Evolutionary conservation across 2,113 vertebrate genomes (phyloP), one percentile per base, ranked within the genome.

Genomic region (Coracopsis vasa): DNA sequence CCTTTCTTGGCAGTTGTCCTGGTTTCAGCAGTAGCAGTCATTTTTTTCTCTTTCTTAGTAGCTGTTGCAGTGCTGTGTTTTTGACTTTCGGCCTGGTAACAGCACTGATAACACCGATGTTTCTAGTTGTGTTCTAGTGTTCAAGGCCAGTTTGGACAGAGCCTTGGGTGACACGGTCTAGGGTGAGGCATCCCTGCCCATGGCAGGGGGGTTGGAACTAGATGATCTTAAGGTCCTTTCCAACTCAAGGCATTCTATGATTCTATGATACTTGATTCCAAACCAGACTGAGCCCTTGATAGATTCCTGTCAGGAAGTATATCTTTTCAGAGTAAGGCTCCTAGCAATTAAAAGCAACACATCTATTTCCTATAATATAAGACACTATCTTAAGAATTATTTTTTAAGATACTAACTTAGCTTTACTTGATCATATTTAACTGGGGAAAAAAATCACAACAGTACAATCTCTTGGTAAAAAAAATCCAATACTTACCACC

Each of bases 401-500:
- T 79, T 48, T 41, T 60, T 42, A 80, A 70, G 24, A 53, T 29
- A 24, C 5, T 78, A 86, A 45, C 8, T 41, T 39, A 69, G 27
- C 27, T 87, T 60, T 72, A 48, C 80, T 41, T 78, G 23, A 47
- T 48, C 18, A 62, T 83, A 61, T 39, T 80, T 72, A 80, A 77
- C 7, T 17, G 4, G 2, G 31, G 42, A 33, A 35, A 44, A 56
- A 88, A 80, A 53, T 3, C 16, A 60, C 21, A 39, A 4, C 16
- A 75, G n/a, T 69, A 48, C 2, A 62, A 35, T 74, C 29, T 61
- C 25, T 74, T 78, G 47, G 23, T 21, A 33, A n/a, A 20, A 72
- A 75, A 62, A 31, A 1, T 4, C 16, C 19, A 28, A 2, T 31
- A 96, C 97, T 97, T 96, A 98, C 97, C 98, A 45, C 98, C 98